Evolutionary conservation across 2,797 vertebrate genomes (phyloP), one percentile per base, ranked within the genome.

Genomic region (Capromys pilorides): DNA sequence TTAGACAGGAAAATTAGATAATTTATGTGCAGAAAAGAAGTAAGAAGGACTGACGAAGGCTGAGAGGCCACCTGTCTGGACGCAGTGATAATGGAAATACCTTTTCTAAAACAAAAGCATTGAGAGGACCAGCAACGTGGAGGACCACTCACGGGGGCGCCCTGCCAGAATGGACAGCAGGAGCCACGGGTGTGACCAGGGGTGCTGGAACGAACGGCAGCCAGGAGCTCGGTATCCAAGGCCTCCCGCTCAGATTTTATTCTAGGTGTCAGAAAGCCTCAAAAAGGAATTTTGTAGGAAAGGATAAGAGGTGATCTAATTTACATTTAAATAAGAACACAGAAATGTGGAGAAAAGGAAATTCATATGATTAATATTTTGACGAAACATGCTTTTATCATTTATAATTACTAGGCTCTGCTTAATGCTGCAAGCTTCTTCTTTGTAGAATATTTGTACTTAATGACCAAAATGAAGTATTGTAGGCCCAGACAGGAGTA

Each of bases 311-410:
- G 80, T 33, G 14, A 88, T 77, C 80, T 93, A 71, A 97, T 82
- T 94, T 93, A 69, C 36, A 95, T 92, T 92, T 94, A 92, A 97
- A 84, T 93, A 96, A 91, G 61, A 69, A 51, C 64, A 71, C 31
- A 69, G 51, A 83, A 95, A 77, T 83, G 8, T 64, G 77, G 77
- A 6, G 33, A 71, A 86, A 75, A 64, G 51, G 24, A 49, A 81
- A 91, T 36, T 22, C 33, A 26, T 78, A 31, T 83, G 59, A 73
- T 93, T 94, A 84, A 86, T 66, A 94, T 93, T 91, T 93, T 85
- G 66, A 94, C 51, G 69, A 95, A 91, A 66, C 11, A 12, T 51
- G 13, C 66, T 92, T 95, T 94, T 75, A 77, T 89, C 77, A 86
- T 93, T 89, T 71, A 13, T 91, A 95, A 92, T 51, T 86, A 69